Percentiles rank a stretch among this genome's conserved stretches.
Evolutionary conservation across 2,888 invertebrate species (phyloP).

Genomic region (Andrena haemorrhoa): DNA sequence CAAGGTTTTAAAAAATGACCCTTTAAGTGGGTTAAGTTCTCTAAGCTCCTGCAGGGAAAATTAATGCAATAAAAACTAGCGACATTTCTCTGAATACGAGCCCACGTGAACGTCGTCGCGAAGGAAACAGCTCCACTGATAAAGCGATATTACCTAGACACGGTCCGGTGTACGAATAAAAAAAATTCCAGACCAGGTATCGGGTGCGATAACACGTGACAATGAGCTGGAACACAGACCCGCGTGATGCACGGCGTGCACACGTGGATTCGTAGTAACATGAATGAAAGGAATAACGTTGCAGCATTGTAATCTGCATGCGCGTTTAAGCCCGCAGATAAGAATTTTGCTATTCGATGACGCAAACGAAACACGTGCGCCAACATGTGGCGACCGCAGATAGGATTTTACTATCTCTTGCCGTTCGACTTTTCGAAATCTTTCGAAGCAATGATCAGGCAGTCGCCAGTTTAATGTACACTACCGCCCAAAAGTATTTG

Average conservation of each 20-base stretch:
- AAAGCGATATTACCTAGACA: not conserved
- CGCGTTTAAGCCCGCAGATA: constrained; percentile 21
- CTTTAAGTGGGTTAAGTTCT: too few relatives aligned
- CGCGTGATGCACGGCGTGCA: not conserved
- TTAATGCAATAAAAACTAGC: too few relatives aligned
- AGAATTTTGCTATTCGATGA: constrained; percentile 45
- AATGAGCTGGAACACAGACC: constrained; percentile 2
- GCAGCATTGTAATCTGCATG: constrained; percentile 24
- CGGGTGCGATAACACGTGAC: constrained; percentile 16
- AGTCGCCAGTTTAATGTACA: not conserved
- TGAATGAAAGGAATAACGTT: constrained; percentile 49
- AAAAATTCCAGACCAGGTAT: not conserved
- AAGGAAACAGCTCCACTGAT: not conserved
- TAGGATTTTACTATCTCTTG: constrained; percentile 5
- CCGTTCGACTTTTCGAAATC: not conserved
- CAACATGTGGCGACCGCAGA: constrained; percentile 8
- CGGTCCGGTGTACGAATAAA: constrained; percentile 8
- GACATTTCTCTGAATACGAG: not conserved
- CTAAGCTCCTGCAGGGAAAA: too few relatives aligned
- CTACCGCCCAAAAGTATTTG: too few relatives aligned
- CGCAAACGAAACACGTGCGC: constrained; percentile 26
- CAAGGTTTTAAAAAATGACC: too few relatives aligned
- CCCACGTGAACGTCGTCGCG: not conserved
- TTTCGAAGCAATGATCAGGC: not conserved
- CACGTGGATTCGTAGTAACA: constrained; percentile 15